These are phyloP conservation scores for Cheilosia pagana DNA, from an alignment of 2,888 invertebrate species.

Conservation along the genomic window DNA sequence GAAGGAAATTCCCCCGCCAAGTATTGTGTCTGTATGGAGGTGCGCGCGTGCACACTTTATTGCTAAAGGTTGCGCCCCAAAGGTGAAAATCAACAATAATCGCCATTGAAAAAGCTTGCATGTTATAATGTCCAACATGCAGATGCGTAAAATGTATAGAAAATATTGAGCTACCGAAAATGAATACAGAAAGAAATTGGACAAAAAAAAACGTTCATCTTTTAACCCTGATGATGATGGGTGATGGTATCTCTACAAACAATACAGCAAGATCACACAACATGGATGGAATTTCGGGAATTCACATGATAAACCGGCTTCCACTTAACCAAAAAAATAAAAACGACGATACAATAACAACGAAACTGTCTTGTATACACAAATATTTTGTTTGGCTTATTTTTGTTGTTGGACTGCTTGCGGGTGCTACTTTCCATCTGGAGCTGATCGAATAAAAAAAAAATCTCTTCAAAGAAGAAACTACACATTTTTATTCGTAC, in stretches of 20 bases:
- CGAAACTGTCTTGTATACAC: conserved; percentile 55
- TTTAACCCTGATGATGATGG: conserved; percentile 2
- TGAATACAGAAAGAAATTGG: conserved; percentile 1
- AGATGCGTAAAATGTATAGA: conserved; percentile 18
- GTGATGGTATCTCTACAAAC: conserved; percentile 48
- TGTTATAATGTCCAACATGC: conserved; percentile 7
- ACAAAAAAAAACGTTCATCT: conserved; percentile 31
- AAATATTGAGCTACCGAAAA: conserved; percentile 56
- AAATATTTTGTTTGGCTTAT: conserved; percentile 42
- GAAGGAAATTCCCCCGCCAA: conserved; percentile 43
- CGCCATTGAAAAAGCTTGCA: conserved; percentile 26
- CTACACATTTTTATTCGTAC: background rate
- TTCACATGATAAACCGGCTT: conserved; percentile 71
- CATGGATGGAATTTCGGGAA: conserved; percentile 71
- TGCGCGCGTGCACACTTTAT: conserved; percentile 41
- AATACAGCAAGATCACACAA: conserved; percentile 69
- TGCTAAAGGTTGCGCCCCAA: conserved; percentile 43
- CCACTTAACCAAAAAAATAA: conserved; percentile 26
- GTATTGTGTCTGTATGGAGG: background rate
- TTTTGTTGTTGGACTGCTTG: conserved; percentile 32
- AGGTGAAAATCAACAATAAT: conserved; percentile 64
- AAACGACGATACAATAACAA: conserved; percentile 51
- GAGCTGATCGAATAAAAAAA: conserved; percentile 57
- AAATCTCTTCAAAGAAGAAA: background rate
- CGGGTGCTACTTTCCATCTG: conserved; percentile 72